Evolutionary conservation across 2,888 invertebrate genomes (phyloP), one percentile per base, ranked within the genome.

Genomic region (Plutella xylostella): DNA sequence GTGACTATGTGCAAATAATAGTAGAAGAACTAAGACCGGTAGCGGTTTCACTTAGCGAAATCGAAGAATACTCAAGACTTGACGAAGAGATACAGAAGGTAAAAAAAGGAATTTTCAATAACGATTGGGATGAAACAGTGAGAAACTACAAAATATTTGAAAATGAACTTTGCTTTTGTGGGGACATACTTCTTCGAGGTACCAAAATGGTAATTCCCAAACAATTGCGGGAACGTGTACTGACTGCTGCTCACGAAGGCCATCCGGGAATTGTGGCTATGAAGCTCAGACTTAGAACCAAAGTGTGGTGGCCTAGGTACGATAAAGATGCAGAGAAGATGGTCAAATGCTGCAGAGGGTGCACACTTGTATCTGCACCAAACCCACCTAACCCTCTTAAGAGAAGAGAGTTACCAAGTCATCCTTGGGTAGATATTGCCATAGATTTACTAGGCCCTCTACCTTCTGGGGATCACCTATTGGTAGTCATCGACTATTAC

Each of bases 291-390:
- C n/a, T n/a, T n/a, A n/a, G n/a, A n/a, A n/a, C n/a, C n/a, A n/a
- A n/a, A n/a, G n/a, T n/a, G n/a, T n/a, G n/a, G n/a, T n/a, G n/a
- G n/a, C n/a, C n/a, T n/a, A n/a, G n/a, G n/a, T n/a, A n/a, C n/a
- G n/a, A n/a, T n/a, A n/a, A n/a, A n/a, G n/a, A n/a, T n/a, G n/a
- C n/a, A n/a, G n/a, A n/a, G n/a, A n/a, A n/a, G n/a, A n/a, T n/a
- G n/a, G n/a, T n/a, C 52, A 37, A 44, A 28, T 12, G 25, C 28
- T 43, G 43, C 17, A 51, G 51, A 48, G 48, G 55, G 1, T 55
- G 54, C 30, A 52, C 47, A 0, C 20, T 54, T 0, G 54, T 56
- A 0, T 41, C 44, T 1, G 21, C 22, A 4, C 50, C 53, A 4
- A 50, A 42, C 22, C 47, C 50, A 7, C 54, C 57, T 20, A 7